Conservation (phyloP, 2,888 invertebrate species). For the Dorcus hopei region DNA sequence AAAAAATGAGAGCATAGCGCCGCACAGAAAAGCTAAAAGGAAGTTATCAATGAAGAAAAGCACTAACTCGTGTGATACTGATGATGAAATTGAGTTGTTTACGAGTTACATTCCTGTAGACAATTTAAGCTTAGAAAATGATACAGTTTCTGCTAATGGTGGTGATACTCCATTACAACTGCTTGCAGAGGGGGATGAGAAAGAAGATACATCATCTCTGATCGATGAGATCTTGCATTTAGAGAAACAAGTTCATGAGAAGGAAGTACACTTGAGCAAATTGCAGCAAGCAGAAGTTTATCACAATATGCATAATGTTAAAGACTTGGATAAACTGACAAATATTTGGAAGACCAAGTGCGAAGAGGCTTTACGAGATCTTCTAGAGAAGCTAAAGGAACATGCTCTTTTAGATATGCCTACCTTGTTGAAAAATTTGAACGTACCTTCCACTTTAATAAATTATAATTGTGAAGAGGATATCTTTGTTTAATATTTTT, state of each 20-base stretch:
- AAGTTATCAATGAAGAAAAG: constrained; percentile 11
- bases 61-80: too few species aligned
- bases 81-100: too few species aligned
- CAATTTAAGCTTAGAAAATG: too few species aligned
- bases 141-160: too few species aligned
- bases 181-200: background rate
- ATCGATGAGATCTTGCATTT: constrained; percentile 14
- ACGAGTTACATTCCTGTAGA: too few species aligned
- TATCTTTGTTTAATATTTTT: constrained; percentile 7
- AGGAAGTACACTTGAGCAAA: constrained; percentile 24
- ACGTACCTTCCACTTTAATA: constrained; percentile 43
- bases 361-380: constrained; percentile 53
- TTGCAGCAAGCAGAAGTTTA: constrained; percentile 29
- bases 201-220: background rate
- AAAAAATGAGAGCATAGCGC: background rate
- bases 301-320: constrained; percentile 47
- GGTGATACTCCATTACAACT: too few species aligned
- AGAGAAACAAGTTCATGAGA: constrained; percentile 23
- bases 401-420: constrained; percentile 49
- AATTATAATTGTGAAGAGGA: constrained; percentile 12
- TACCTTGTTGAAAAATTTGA: constrained; percentile 51
- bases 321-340: constrained; percentile 51
- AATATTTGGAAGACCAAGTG: constrained; percentile 57
- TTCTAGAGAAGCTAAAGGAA: constrained; percentile 51
- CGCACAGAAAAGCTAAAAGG: background rate